Evolutionary conservation across 2,888 invertebrate genomes (phyloP), one percentile per base, ranked within the genome.

Genomic region (Dryobotodes eremita): DNA sequence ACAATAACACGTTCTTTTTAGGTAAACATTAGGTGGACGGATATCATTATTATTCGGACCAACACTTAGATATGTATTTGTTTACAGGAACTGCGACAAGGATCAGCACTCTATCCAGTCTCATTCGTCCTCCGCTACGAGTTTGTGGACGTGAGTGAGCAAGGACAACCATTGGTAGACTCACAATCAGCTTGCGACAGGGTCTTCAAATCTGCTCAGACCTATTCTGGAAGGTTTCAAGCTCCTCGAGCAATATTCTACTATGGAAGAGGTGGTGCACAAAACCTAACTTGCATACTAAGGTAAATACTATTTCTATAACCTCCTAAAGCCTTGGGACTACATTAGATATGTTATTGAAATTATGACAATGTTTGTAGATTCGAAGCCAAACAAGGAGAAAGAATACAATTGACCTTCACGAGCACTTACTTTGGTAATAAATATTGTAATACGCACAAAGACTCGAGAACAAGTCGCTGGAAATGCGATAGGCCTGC

Each of bases 201-300:
- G 91, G 95, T 97, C 79, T 97, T 97, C 91, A 97, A 97, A 90
- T 97, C 97, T 71, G 95, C 96, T 71, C 96, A 96, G 84, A 97
- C 96, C 10, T 97, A 97, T 90, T 97, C 97, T 23, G 98, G 98
- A 26, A 96, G 97, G 89, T 98, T 98, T 92, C 97, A 98, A 92
- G 98, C 98, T 50, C 98, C 98, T 13, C 97, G 98, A 89, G 98
- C 98, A 88, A 98, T 98, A 75, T 98, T 98, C 95, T 97, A 98
- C 91, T 98, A 98, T 91, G 98, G 98, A 3, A 97, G 98, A 88
- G 98, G 98, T 23, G 98, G 98, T 2, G 97, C 98, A 36, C 97
- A 97, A 91, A 98, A 98, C 92, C 94, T 98, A 75, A 98, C 97
- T 80, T 98, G 98, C 93, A 97, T 98, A 83, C 97, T 98, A 90